Evolutionary conservation across 2,888 invertebrate genomes (phyloP).

Genomic region (Noctua janthe): DNA sequence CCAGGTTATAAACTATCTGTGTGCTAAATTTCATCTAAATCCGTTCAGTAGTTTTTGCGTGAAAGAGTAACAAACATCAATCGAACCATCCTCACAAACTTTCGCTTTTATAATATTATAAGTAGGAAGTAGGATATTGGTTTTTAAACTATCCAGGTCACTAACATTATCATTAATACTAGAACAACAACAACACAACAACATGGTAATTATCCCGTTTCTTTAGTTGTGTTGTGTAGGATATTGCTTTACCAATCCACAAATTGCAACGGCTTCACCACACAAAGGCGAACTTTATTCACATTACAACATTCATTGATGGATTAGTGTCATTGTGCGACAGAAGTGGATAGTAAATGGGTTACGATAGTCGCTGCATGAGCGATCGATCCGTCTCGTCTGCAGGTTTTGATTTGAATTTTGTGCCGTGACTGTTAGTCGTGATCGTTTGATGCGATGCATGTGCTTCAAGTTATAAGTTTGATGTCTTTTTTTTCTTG

Average conservation of each 20-base stretch:
- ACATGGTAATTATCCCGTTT: too few relatives aligned
- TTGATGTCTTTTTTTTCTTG: not conserved
- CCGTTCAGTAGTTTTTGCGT: too few relatives aligned
- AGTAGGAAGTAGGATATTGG: not conserved
- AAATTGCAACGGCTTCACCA: not conserved
- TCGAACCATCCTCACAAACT: too few relatives aligned
- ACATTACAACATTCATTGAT: conserved; percentile 21
- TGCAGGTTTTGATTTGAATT: conserved; percentile 39
- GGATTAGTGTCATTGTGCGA: conserved; percentile 22
- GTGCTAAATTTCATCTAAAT: too few relatives aligned
- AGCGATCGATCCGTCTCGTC: conserved; percentile 33
- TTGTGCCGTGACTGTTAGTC: conserved; percentile 2
- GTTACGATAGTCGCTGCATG: conserved; percentile 32
- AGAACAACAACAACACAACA: too few relatives aligned
- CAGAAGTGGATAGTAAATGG: conserved; percentile 35
- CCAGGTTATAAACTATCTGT: too few relatives aligned
- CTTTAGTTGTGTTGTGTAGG: too few relatives aligned
- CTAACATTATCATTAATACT: too few relatives aligned
- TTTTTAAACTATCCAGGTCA: too few relatives aligned
- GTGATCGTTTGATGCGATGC: conserved; percentile 1
- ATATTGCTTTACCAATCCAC: not conserved
- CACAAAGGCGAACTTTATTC: conserved; percentile 8
- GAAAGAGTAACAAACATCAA: too few relatives aligned
- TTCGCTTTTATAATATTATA: too few relatives aligned
- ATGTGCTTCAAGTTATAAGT: not conserved